Evolutionary conservation across 2,113 vertebrate genomes (phyloP).

Genomic region (Sterrhoptilus dennistouni): DNA sequence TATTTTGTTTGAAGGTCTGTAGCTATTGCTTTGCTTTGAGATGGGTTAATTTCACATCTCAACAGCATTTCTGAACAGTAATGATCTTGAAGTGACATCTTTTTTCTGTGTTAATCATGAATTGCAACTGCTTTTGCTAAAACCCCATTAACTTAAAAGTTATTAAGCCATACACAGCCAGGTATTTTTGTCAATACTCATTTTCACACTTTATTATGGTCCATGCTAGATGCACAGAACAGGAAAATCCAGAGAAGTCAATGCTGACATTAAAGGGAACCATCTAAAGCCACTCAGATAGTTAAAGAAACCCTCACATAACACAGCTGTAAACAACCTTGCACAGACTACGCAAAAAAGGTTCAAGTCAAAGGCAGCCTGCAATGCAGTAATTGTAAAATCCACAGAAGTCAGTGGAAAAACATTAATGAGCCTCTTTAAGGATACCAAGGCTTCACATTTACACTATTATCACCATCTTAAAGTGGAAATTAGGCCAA

Average conservation of each 20-base stretch:
- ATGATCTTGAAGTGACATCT: not conserved
- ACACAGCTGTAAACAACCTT: conserved; percentile 13
- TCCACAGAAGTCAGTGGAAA: conserved; percentile 12
- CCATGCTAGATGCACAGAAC: conserved; percentile 35
- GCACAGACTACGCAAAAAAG: not conserved
- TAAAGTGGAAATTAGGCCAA: not conserved
- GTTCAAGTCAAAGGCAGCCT: conserved; percentile 14
- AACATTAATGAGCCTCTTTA: not conserved
- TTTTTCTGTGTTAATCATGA: not conserved
- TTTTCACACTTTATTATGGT: conserved; percentile 46
- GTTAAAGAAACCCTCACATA: conserved; percentile 13
- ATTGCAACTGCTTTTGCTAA: not conserved
- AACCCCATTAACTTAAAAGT: not conserved
- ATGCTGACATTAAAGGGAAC: conserved; percentile 22
- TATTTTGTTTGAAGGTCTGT: not conserved
- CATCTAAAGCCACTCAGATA: conserved; percentile 23
- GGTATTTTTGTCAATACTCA: not conserved
- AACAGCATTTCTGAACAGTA: not conserved
- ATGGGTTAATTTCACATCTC: not conserved
- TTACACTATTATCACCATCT: not conserved
- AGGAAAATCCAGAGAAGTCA: conserved; percentile 31
- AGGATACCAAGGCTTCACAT: conserved; percentile 7
- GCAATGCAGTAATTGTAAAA: conserved; percentile 14
- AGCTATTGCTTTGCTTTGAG: not conserved
- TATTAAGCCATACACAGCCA: not conserved